Evolutionary conservation across 2,113 vertebrate species (phyloP).

Genomic region (Rhabdornis inornatus): DNA sequence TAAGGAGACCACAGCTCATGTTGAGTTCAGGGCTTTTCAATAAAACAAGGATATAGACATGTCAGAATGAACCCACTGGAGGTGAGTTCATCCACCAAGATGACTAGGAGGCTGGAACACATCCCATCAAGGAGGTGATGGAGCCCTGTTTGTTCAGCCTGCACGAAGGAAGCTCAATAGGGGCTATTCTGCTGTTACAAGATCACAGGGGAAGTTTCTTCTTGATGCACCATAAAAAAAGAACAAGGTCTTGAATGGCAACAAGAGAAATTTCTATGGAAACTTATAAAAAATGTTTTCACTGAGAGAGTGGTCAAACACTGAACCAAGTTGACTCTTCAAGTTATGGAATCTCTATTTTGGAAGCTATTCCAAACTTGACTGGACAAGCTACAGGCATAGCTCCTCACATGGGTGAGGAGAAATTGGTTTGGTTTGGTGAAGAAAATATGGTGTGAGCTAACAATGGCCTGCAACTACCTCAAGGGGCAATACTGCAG

Average conservation of each 20-base stretch:
- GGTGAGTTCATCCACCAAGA: background rate
- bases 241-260: background rate
- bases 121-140: background rate
- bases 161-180: background rate
- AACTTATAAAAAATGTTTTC: background rate
- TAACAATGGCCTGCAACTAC: background rate
- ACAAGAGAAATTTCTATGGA: background rate
- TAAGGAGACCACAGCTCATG: background rate
- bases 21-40: background rate
- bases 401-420: background rate
- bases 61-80: background rate
- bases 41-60: background rate
- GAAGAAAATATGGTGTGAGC: background rate
- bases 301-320: background rate
- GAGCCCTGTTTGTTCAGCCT: background rate
- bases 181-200: background rate
- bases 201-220: background rate
- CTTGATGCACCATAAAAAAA: background rate
- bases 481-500: background rate
- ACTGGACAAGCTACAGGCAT: background rate
- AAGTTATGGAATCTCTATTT: background rate
- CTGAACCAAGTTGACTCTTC: background rate
- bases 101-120: background rate
- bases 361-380: background rate
- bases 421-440: background rate